Evolutionary conservation across 1,140 invertebrate species (phyloP), one percentile per base, ranked within the genome.

Genomic region (Magallana gigas): DNA sequence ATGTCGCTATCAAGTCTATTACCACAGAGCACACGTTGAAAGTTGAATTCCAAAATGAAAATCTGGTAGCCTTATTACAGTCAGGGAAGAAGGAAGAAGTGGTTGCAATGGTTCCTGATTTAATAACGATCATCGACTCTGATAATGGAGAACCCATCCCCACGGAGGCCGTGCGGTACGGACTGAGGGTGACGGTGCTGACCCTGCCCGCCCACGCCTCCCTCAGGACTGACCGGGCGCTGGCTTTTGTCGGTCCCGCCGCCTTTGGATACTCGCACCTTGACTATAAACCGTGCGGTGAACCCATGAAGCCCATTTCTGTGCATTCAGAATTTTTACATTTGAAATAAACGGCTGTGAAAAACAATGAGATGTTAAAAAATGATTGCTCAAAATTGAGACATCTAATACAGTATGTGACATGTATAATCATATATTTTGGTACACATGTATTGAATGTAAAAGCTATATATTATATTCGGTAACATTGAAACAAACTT

Each of bases 1-100:
- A 87, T 71, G 23, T 94, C 5, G 76, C 71, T 18, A 84, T 94
- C 12, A 90, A 89, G 23, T 93, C 92, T 6, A 62, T 90, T 9
- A 92, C 91, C 29, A n/a, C 88, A 1, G 2, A 29, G 7, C 88
- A 80, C 5, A 80, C 81, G 6, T 14, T 93, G 1, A 8, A 81
- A 48, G 87, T 94, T 12, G 92, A 93, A 29, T 94, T 94, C 85
- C 93, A 94, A 86, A 94, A 94, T 87, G 93, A 94, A 87, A 93
- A 93, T 84, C 87, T 94, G 14, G 84, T 94, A 58, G 92, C 84
- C 18, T 89, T 83, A 64, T 23, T 8, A 6, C 60, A n/a, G 14
- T 36, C 56, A 64, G 16, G 4, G 18, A 2, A n/a, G n/a, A 23
- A 62, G 11, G 81, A 68, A 2, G 14, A 90, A 14, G 86, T 91